These are phyloP conservation scores for Esox masquinongy DNA, from an alignment of 2,797 vertebrate genomes.

Conservation along the genomic window DNA sequence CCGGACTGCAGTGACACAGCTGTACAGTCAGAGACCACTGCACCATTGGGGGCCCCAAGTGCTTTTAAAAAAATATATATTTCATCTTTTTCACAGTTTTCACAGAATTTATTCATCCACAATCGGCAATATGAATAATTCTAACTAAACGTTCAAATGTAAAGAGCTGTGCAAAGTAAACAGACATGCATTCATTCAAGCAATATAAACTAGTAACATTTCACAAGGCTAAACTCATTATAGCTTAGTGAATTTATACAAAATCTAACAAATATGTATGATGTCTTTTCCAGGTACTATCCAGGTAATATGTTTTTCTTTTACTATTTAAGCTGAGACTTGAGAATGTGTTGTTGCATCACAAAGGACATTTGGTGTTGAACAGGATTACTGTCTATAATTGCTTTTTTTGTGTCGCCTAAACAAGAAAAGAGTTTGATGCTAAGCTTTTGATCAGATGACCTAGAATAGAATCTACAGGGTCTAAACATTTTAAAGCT, in stretches of 20 bases:
- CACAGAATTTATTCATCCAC: neutral
- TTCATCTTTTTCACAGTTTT: no score
- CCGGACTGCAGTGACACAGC: no score
- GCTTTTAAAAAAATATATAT: no score
- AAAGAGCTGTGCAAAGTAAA: neutral
- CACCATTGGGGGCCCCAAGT: no score
- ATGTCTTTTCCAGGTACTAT: neutral
- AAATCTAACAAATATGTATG: neutral
- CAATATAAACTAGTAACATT: neutral
- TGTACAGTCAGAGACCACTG: no score
- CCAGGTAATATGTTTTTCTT: conserved; percentile 18
- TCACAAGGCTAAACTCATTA: neutral
- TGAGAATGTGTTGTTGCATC: conserved; percentile 11
- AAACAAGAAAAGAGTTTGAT: conserved; percentile 35
- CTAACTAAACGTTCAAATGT: neutral
- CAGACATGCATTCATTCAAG: neutral
- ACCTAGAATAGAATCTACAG: conserved; percentile 23
- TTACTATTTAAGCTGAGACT: conserved; percentile 18
- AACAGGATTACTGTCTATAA: conserved; percentile 28
- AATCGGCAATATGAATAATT: neutral
- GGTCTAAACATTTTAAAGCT: conserved; percentile 1
- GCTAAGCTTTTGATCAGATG: conserved; percentile 28
- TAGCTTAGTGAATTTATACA: neutral
- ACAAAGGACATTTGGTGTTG: conserved; percentile 43
- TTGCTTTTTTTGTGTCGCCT: conserved; percentile 26